Base-by-base conservation (phyloP, 2,797 vertebrate genomes). In the Platyrinchus mystaceus region DNA sequence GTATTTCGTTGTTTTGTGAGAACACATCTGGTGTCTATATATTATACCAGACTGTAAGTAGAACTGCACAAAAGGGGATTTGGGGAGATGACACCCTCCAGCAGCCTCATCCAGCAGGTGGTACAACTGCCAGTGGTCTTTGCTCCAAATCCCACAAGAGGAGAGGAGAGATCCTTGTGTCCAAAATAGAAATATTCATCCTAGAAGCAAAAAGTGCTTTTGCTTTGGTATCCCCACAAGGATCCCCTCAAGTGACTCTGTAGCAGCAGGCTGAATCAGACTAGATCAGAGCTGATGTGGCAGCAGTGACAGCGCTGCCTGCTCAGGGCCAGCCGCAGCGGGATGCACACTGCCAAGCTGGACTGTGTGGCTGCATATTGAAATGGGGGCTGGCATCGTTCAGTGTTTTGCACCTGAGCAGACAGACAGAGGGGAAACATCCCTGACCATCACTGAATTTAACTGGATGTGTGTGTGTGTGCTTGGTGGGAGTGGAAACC, bases 191-290 rank as follows among this genome's bases (percentile, higher is more conserved):
- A 95, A 84, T 89, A 83, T 14, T 81, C 85, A 90, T 88, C 66
- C 55, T 81, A 50, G 76, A 90, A 94, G 50, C 55, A 91, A 89
- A 74, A 90, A 75, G 36, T n/a, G 56, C 23, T 91, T 94, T 87
- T 91, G 78, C 79, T 62, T 64, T 77, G 73, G 75, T 77, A 95
- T 91, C 41, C 79, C 89, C 75, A n/a, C 41, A 85, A 94, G 91
- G 64, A 58, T 80, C 53, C 73, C 69, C 87, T 93, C 83, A 63
- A 90, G 94, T 63, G 87, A 78, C 87, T 71, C n/a, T 0, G 11
- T 24, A 95, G 93, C 96, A 96, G 91, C 93, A 95, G 87, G 85
- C 80, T 75, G 91, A 88, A 95, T 81, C 87, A 91, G 66, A 88
- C 24, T 59, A 69, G 85, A 91, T 96, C 79, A 93, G 93, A 95